These are phyloP conservation scores for Leptestheria dahalacensis DNA, from an alignment of 1,140 invertebrate genomes.

Conservation along the genomic window DNA sequence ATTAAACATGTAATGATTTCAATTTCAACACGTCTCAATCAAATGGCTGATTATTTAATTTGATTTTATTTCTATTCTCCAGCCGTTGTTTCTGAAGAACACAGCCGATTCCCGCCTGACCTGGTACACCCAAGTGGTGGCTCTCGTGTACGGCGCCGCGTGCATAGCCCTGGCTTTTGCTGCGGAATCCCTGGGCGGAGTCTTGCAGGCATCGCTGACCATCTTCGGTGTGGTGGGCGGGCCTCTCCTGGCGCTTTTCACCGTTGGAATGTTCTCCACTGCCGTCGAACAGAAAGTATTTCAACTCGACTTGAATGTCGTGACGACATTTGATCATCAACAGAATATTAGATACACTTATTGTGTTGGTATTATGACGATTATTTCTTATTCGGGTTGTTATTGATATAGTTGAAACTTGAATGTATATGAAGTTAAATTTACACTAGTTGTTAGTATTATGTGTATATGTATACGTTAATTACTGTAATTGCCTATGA, in stretches of 20 bases:
- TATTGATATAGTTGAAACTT: too few species aligned
- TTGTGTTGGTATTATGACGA: too few species aligned
- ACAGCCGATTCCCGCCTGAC: constrained; percentile 4
- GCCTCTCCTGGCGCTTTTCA: constrained; percentile 60
- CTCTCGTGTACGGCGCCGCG: constrained; percentile 46
- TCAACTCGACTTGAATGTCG: too few species aligned
- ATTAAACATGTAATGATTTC: not conserved
- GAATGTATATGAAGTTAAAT: too few species aligned
- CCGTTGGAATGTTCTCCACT: constrained; percentile 54
- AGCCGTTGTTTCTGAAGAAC: constrained; percentile 9
- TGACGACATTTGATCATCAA: too few species aligned
- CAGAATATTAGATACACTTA: too few species aligned
- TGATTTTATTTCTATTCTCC: not conserved
- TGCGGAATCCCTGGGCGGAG: constrained; percentile 50
- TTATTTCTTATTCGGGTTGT: too few species aligned
- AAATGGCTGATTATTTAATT: not conserved
- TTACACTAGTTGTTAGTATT: too few species aligned
- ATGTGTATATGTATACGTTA: too few species aligned
- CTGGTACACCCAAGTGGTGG: constrained; percentile 37
- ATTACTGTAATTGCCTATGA: too few species aligned
- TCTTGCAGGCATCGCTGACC: constrained; percentile 55
- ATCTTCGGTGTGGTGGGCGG: constrained; percentile 68
- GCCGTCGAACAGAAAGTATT: constrained; percentile 39
- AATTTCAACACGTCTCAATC: not conserved
- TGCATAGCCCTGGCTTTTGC: constrained; percentile 56